phyloP scores from a whole-genome alignment of 2,797 vertebrate species.

The Ambastaia sidthimunki region DNA sequence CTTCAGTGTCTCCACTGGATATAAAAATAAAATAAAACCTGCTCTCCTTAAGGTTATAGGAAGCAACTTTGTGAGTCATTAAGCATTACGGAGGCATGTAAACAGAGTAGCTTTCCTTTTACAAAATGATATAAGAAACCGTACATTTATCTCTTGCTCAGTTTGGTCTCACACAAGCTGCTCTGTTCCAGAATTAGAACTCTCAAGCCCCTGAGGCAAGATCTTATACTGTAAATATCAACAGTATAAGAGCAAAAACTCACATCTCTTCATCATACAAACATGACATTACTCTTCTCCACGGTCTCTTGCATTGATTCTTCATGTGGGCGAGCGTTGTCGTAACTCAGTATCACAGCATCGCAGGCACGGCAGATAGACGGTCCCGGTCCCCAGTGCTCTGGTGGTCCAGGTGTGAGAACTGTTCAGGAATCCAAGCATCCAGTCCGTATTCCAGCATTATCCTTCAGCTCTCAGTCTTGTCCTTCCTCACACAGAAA shows the following conservation, averaged over 20 bases:
- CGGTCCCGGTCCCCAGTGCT: constrained; percentile 36
- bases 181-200: constrained; percentile 38
- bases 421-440: constrained; percentile 39
- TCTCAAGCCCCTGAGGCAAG: constrained; percentile 4
- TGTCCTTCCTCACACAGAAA: constrained; percentile 60
- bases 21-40: background rate
- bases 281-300: constrained; percentile 38
- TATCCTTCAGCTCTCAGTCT: constrained; percentile 39
- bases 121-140: background rate
- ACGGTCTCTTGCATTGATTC: constrained; percentile 42
- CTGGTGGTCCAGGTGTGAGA: constrained; percentile 51
- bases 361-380: constrained; percentile 56
- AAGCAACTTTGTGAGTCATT: constrained; percentile 43
- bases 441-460: constrained; percentile 42
- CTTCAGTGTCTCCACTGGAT: constrained; percentile 9
- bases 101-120: background rate
- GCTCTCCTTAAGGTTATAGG: background rate
- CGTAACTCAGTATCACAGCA: constrained; percentile 49
- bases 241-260: constrained; percentile 33
- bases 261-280: constrained; percentile 35
- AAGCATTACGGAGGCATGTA: background rate
- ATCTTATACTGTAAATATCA: constrained; percentile 33
- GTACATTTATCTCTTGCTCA: constrained; percentile 6
- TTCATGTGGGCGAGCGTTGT: constrained; percentile 42
- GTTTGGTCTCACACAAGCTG: constrained; percentile 41